Percentiles rank a stretch among this genome's conserved stretches.
Conservation (phyloP, 2,888 invertebrate species). For the Drosophila monieri region DNA sequence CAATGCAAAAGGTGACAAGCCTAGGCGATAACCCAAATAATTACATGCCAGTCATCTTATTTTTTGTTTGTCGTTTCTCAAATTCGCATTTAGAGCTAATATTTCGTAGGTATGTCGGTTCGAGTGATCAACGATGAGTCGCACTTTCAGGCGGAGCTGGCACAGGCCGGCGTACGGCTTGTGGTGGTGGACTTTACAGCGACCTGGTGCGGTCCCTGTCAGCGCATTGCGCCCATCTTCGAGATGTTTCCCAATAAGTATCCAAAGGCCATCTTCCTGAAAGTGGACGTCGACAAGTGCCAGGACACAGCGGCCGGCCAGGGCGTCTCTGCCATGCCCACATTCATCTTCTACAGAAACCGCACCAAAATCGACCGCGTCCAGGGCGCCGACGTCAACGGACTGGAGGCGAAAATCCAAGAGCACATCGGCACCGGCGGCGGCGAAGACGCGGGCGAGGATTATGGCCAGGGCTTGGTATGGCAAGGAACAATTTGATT, state of each 20-base stretch:
- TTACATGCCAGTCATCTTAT: conserved; percentile 45
- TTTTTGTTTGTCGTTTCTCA: conserved; percentile 28
- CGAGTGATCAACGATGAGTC: conserved; percentile 84
- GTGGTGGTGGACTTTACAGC: conserved; percentile 98
- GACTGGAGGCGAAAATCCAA: conserved; percentile 94
- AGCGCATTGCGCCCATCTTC: conserved; percentile 95
- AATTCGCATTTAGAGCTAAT: conserved; percentile 22
- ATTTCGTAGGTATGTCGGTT: conserved; percentile 76
- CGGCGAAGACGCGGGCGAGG: conserved; percentile 91
- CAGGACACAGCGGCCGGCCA: conserved; percentile 94
- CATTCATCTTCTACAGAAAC: conserved; percentile 97
- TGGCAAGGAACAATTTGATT: not conserved
- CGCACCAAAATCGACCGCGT: conserved; percentile 92
- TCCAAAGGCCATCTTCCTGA: conserved; percentile 94
- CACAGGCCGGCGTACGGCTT: conserved; percentile 93
- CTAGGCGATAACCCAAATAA: conserved; percentile 6
- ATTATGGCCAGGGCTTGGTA: conserved; percentile 86
- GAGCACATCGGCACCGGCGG: conserved; percentile 89
- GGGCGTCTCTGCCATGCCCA: conserved; percentile 98
- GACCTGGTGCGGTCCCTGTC: conserved; percentile 98
- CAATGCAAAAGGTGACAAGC: not conserved
- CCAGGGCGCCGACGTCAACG: conserved; percentile 93
- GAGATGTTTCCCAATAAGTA: conserved; percentile 94
- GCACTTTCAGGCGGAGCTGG: conserved; percentile 93
- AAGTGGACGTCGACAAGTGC: conserved; percentile 95